phyloP scores from a whole-genome alignment of 2,797 vertebrate species.

The Potorous gilbertii region DNA sequence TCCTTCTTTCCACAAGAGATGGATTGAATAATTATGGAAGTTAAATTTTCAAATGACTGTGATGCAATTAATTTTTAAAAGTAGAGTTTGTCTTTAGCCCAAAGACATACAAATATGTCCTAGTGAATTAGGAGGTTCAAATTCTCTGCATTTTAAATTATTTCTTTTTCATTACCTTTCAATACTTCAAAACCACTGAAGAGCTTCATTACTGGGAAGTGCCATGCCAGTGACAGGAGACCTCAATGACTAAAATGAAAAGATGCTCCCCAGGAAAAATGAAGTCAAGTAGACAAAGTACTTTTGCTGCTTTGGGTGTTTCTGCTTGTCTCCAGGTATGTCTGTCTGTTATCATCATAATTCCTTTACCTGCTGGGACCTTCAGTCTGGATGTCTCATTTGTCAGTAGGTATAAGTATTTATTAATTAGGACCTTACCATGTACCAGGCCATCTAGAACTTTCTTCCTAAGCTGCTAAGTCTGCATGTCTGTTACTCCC shows the following conservation, averaged over 20 bases:
- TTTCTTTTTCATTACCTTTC: constrained; percentile 5
- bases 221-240: background rate
- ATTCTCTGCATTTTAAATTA: background rate
- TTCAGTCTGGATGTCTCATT: background rate
- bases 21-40: background rate
- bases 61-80: background rate
- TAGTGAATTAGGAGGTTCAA: background rate
- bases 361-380: background rate
- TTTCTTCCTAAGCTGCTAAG: background rate
- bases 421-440: background rate
- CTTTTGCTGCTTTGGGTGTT: background rate
- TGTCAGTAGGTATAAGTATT: background rate
- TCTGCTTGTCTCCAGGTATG: background rate
- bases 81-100: background rate
- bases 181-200: background rate
- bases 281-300: background rate
- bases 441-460: background rate
- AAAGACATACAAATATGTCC: background rate
- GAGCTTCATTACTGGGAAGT: background rate
- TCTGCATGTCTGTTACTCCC: background rate
- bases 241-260: background rate
- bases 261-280: background rate
- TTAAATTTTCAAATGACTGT: background rate
- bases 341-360: background rate
- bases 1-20: background rate